Base-by-base conservation (phyloP, 2,113 vertebrate species). In the Menidia beryllina region DNA sequence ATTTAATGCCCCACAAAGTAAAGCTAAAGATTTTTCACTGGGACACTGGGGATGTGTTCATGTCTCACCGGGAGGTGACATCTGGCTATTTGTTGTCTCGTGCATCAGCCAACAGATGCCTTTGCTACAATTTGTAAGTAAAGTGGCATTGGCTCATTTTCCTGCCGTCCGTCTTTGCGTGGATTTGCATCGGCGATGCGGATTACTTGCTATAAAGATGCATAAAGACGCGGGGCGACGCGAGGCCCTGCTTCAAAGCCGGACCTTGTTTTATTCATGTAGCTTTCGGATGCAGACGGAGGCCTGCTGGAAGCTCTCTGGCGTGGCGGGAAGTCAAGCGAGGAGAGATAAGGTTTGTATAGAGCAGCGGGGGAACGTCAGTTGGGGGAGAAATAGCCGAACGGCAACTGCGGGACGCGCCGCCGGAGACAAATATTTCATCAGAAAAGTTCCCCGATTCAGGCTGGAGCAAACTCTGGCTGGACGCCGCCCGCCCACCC, bases 181-280 rank as follows among this genome's bases (percentile, higher is more conserved):
- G 50, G 43, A 81, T 77, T 74, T 73, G 66, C 65, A 65, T 74
- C 27, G 3, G 11, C 1, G 3, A 26, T 24, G 61, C 13, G 5
- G 69, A 75, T 85, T 72, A 26, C 43, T 69, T 25, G 65, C 11
- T 68, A 38, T 39, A 30, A 1, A 57, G 60, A 53, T 9, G 48
- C 56, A 66, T 36, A 30, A 56, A 69, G 51, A 72, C 19, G 8
- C 36, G 48, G 0, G 34, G 23, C 43, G 59, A 54, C 70, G 56
- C 43, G 34, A 70, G 60, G 60, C 69, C 11, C 11, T 69, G 71
- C 76, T 61, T 50, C 2, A 70, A 62, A 81, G 64, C 53, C 64
- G 67, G 58, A 64, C 62, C 47, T 59, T 81, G 75, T 84, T 88
- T 87, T 86, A 88, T 86, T 86, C 86, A 84, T 84, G 75, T 7